phyloP scores from a whole-genome alignment of 2,888 invertebrate genomes.

The Epiperipatus broadwayi region DNA sequence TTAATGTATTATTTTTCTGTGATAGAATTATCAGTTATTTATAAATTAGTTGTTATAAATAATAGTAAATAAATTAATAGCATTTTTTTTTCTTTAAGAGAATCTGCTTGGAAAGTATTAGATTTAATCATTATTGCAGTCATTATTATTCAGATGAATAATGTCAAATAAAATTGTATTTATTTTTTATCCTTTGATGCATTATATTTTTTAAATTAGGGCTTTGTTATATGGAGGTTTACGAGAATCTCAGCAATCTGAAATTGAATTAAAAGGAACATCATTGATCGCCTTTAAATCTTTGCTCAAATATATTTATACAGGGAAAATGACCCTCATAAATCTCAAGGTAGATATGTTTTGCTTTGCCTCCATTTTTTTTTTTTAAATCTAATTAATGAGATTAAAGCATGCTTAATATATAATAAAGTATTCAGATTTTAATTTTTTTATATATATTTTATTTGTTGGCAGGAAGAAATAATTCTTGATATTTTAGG shows the following conservation, averaged over 20 bases:
- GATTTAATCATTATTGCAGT: not conserved
- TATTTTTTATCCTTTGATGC: constrained; percentile 15
- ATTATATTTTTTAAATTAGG: constrained; percentile 22
- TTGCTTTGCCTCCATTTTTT: not conserved
- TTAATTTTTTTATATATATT: constrained; percentile 14
- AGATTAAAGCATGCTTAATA: not conserved
- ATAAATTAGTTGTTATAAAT: too few species aligned
- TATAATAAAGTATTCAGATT: not conserved
- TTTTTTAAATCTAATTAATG: not conserved
- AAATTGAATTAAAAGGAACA: constrained; percentile 65
- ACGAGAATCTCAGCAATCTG: constrained; percentile 45
- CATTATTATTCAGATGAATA: not conserved
- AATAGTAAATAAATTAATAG: too few species aligned
- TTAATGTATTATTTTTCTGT: too few species aligned
- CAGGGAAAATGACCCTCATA: constrained; percentile 46
- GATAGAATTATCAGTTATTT: too few species aligned
- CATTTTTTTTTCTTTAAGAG: too few species aligned
- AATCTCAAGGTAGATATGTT: constrained; percentile 36
- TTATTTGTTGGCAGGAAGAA: constrained; percentile 28
- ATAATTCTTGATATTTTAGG: constrained; percentile 44
- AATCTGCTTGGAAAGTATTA: too few species aligned
- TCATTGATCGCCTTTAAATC: constrained; percentile 65
- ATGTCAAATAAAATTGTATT: constrained; percentile 6
- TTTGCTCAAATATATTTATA: constrained; percentile 85
- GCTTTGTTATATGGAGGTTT: constrained; percentile 43